A percentile compares a stretch with the other conserved stretches of the same genome.
Evolutionary conservation across 1,140 invertebrate species (phyloP).

Genomic region (Ooceraea biroi): DNA sequence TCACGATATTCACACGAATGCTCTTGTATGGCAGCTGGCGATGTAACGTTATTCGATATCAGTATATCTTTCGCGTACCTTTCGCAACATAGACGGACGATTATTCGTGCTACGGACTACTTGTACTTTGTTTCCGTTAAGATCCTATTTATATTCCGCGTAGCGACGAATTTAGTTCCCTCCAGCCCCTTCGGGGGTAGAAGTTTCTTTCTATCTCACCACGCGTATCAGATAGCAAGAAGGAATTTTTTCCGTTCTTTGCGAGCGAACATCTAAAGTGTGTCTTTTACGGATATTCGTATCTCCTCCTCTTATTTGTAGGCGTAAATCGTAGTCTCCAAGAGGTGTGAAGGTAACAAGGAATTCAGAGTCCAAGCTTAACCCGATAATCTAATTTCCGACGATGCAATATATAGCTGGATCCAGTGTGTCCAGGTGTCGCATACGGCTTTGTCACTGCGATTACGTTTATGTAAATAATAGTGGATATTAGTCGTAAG

Average conservation of each 20-base stretch:
- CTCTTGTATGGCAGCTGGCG: constrained; percentile 66
- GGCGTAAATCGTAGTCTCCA: constrained; percentile 30
- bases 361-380: constrained; percentile 27
- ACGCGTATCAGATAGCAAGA: not conserved
- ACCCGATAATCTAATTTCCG: constrained; percentile 55
- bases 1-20: constrained; percentile 56
- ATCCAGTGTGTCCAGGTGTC: constrained; percentile 64
- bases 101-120: constrained; percentile 12
- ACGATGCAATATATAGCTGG: constrained; percentile 48
- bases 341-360: not conserved
- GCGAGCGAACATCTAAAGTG: constrained; percentile 15
- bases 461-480: constrained; percentile 75
- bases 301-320: constrained; percentile 35
- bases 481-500: constrained; percentile 66
- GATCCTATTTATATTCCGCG: constrained; percentile 44
- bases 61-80: constrained; percentile 54
- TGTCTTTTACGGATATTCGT: constrained; percentile 13
- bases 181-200: constrained; percentile 9
- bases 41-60: constrained; percentile 43
- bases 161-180: constrained; percentile 48
- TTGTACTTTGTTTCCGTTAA: constrained; percentile 24
- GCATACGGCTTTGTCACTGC: constrained; percentile 68
- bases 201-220: constrained; percentile 24
- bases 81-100: constrained; percentile 14
- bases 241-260: constrained; percentile 26